Evolutionary conservation across 2,888 invertebrate genomes (phyloP).

Genomic region (Ethmia dodecea): DNA sequence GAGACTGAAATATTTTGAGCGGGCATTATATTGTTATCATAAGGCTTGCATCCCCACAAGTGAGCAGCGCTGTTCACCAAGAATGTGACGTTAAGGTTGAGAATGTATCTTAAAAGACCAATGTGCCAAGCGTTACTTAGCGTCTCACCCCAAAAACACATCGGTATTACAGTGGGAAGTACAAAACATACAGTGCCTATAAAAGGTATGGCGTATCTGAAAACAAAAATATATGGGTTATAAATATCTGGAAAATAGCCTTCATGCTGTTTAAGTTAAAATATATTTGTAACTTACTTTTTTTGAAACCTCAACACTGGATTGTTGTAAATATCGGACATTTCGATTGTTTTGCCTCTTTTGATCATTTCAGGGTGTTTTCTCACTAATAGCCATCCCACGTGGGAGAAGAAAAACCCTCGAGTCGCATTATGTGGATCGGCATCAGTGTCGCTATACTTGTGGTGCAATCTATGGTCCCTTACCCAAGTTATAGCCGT

Average conservation of each 20-base stretch:
- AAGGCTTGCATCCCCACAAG: conserved; percentile 58
- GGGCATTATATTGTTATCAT: conserved; percentile 46
- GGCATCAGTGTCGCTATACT: conserved; percentile 85
- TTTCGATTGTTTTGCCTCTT: conserved; percentile 82
- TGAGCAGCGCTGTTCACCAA: conserved; percentile 82
- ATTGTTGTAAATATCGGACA: conserved; percentile 82
- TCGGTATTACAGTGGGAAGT: conserved; percentile 52
- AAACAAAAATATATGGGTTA: background rate
- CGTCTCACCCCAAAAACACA: conserved; percentile 77
- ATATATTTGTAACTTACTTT: conserved; percentile 54
- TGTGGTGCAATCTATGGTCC: conserved; percentile 82
- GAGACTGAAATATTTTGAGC: conserved; percentile 29
- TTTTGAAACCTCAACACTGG: conserved; percentile 82
- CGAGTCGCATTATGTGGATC: conserved; percentile 85
- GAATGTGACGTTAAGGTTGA: conserved; percentile 76
- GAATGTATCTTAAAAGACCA: conserved; percentile 67
- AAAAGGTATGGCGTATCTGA: conserved; percentile 77
- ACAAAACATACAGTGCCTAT: conserved; percentile 77
- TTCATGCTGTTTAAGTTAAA: no score
- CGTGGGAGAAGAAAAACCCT: conserved; percentile 89
- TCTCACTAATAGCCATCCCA: conserved; percentile 86
- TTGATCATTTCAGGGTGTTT: conserved; percentile 85
- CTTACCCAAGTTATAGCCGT: conserved; percentile 75
- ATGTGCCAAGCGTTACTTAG: conserved; percentile 46
- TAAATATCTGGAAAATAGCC: no score